Conservation (phyloP, 2,888 invertebrate genomes). For the Drosophila greeni region DNA sequence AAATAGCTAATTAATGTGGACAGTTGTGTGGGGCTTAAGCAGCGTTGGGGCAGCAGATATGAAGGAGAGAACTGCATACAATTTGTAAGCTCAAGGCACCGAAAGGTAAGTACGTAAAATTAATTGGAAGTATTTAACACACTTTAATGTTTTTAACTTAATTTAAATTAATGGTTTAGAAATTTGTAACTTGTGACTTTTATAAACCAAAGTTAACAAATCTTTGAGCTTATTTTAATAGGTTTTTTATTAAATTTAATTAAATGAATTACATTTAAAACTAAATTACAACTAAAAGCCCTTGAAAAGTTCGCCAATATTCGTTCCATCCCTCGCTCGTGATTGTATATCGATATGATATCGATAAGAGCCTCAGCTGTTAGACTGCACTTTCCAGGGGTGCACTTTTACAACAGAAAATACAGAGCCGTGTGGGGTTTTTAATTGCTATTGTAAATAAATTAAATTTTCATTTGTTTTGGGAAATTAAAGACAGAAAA, state of each 20-base stretch:
- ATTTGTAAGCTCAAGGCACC: neutral
- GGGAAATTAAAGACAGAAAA: too few species aligned
- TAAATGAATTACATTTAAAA: too few species aligned
- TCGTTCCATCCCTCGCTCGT: neutral
- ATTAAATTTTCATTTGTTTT: neutral
- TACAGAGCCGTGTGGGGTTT: neutral
- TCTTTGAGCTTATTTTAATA: too few species aligned
- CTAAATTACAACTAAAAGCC: too few species aligned
- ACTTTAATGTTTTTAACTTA: too few species aligned
- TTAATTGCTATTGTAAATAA: neutral
- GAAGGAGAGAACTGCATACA: neutral
- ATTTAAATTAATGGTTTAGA: neutral
- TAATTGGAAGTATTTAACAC: too few species aligned
- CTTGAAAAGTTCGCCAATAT: neutral
- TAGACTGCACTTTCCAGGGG: neutral
- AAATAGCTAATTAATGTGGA: slow-evolving; percentile 59
- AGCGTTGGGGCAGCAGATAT: neutral
- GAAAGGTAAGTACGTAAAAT: too few species aligned
- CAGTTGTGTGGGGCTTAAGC: neutral
- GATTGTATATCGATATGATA: neutral
- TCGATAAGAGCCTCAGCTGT: neutral
- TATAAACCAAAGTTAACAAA: too few species aligned
- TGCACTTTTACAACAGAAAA: neutral
- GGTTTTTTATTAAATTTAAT: too few species aligned
- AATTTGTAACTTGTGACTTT: neutral